A percentile compares a stretch with the other conserved stretches of the same genome.
These are phyloP conservation scores for Cosmorhoe ocellata DNA, from an alignment of 2,888 invertebrate genomes.

Conservation along the genomic window DNA sequence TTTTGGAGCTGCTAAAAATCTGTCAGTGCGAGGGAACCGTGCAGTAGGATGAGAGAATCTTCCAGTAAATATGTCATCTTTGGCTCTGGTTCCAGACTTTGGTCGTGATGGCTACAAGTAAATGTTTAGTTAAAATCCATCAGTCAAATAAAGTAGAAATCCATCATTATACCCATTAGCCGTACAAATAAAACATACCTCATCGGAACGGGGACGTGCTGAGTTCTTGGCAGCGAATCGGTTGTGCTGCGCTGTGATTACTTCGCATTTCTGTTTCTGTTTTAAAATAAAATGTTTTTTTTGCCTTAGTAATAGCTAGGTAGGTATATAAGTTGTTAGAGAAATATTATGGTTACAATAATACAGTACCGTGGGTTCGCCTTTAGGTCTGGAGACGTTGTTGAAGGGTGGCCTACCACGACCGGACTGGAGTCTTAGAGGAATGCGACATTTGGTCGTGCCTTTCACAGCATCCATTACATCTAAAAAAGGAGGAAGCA, in stretches of 20 bases:
- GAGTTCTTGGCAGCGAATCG: conserved; percentile 29
- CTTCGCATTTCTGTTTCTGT: conserved; percentile 35
- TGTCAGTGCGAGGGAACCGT: conserved; percentile 16
- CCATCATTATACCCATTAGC: no score
- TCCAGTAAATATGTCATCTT: conserved; percentile 40
- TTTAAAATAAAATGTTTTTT: conserved; percentile 13
- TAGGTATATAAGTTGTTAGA: not conserved
- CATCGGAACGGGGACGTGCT: conserved; percentile 34
- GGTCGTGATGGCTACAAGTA: conserved; percentile 42
- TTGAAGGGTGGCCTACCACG: conserved; percentile 33
- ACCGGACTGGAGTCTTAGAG: conserved; percentile 47
- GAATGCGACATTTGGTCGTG: conserved; percentile 54
- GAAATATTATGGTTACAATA: not conserved
- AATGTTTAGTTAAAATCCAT: not conserved
- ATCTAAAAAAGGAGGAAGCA: conserved; percentile 40
- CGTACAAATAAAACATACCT: conserved; percentile 32
- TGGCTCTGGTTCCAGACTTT: conserved; percentile 51
- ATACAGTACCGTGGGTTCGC: conserved; percentile 38
- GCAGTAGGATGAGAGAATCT: conserved; percentile 16
- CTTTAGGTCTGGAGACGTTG: conserved; percentile 35
- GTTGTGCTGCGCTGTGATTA: conserved; percentile 27
- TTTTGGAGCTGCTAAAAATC: conserved; percentile 12
- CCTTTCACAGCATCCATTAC: conserved; percentile 34
- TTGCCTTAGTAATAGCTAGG: no score
- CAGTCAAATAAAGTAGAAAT: no score